These are phyloP conservation scores for Pseudopipra pipra DNA, from an alignment of 2,113 vertebrate species.

Conservation along the genomic window DNA sequence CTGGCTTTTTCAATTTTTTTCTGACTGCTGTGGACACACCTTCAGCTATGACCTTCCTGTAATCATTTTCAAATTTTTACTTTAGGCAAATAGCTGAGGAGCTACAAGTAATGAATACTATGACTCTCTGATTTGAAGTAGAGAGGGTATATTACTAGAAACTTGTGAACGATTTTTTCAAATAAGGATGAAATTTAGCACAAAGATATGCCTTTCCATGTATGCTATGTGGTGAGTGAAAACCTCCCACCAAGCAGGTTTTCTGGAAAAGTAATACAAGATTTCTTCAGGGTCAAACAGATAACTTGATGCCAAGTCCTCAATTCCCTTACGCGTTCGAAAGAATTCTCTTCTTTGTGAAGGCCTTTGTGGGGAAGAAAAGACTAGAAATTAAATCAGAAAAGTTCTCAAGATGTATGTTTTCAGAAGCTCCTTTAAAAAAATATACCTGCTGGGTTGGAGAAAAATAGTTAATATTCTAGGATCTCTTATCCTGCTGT, in stretches of 20 bases:
- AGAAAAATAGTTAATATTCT: not conserved
- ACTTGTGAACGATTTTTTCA: accelerated
- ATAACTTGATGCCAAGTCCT: not conserved
- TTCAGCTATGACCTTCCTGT: not conserved
- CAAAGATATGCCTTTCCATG: not conserved
- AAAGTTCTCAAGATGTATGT: not conserved
- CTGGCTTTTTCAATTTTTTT: not conserved
- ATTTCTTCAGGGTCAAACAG: not conserved
- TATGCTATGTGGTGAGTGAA: not conserved
- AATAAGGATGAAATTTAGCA: not conserved
- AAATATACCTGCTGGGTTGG: not conserved
- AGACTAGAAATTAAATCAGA: not conserved
- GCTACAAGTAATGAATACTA: not conserved
- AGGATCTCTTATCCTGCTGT: not conserved
- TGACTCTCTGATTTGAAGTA: not conserved
- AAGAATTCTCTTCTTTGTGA: not conserved
- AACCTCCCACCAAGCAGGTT: not conserved
- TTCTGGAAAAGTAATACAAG: not conserved
- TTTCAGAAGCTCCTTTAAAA: not conserved
- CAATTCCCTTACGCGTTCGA: not conserved
- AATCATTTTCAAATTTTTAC: not conserved
- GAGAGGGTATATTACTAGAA: not conserved
- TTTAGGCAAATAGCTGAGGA: not conserved
- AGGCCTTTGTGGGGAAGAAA: not conserved
- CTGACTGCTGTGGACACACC: not conserved